Conservation (phyloP, 2,797 vertebrate genomes). For the Rhincodon typus region DNA sequence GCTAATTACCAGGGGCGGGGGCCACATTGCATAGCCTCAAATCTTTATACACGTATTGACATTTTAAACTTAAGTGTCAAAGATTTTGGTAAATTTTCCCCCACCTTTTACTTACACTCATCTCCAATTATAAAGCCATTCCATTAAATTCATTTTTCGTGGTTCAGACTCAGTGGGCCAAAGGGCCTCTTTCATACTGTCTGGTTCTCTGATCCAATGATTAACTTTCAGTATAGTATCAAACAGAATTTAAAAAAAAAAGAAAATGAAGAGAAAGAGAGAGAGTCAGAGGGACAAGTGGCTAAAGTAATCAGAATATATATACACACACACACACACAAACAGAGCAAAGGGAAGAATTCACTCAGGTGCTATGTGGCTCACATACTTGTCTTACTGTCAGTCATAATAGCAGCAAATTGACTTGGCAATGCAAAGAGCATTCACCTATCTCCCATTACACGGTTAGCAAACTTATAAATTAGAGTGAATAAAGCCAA, state of each 20-base stretch:
- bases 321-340: too few relatives aligned
- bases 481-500: background rate
- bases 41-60: background rate
- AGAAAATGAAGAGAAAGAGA: too few relatives aligned
- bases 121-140: background rate
- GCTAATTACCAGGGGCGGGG: too few relatives aligned
- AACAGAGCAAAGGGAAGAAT: background rate
- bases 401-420: background rate
- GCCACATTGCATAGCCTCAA: background rate
- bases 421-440: too few relatives aligned
- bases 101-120: background rate
- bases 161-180: too few relatives aligned
- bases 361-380: background rate
- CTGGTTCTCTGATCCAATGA: too few relatives aligned
- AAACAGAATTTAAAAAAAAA: background rate
- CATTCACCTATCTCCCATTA: too few relatives aligned
- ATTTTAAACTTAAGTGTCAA: background rate
- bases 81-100: background rate
- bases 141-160: background rate
- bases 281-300: too few relatives aligned
- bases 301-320: background rate
- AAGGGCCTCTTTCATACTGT: too few relatives aligned
- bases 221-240: background rate
- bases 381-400: background rate
- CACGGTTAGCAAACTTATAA: too few relatives aligned